These are phyloP conservation scores for Eupleurogrammus muticus DNA, from an alignment of 2,797 vertebrate genomes.

Conservation along the genomic window DNA sequence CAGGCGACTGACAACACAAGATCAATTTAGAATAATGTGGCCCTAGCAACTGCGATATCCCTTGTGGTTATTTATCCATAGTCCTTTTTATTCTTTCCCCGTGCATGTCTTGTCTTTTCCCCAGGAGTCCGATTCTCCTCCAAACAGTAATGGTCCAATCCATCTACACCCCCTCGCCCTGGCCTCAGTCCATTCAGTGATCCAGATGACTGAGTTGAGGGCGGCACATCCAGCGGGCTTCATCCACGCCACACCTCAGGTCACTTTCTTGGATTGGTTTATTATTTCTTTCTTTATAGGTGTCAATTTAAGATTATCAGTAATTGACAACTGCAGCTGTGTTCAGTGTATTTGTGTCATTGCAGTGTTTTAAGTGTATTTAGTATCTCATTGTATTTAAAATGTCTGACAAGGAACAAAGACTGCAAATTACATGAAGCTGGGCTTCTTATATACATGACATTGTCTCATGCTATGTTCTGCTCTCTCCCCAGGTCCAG, in stretches of 20 bases:
- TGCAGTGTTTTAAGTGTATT: too few species aligned
- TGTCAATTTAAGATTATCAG: too few species aligned
- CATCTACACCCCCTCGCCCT: constrained; percentile 66
- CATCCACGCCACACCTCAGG: constrained; percentile 69
- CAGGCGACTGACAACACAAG: not conserved
- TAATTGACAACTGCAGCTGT: too few species aligned
- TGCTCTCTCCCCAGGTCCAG: constrained; percentile 61
- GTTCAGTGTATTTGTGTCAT: too few species aligned
- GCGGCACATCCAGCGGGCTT: constrained; percentile 65
- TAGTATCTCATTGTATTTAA: too few species aligned
- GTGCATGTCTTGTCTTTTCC: not conserved
- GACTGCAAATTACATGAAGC: too few species aligned
- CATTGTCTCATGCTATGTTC: not conserved
- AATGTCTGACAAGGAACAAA: too few species aligned
- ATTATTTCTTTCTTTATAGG: not conserved
- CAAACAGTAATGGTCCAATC: constrained; percentile 50
- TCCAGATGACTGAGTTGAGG: constrained; percentile 74
- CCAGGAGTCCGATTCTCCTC: constrained; percentile 78
- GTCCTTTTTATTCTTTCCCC: too few species aligned
- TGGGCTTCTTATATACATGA: too few species aligned
- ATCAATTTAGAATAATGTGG: not conserved
- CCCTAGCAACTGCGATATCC: not conserved
- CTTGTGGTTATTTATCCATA: not conserved
- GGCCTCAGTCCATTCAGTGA: constrained; percentile 65
- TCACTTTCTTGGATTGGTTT: constrained; percentile 3